Conservation (phyloP, 2,888 invertebrate genomes). For the Craniophora ligustri region DNA sequence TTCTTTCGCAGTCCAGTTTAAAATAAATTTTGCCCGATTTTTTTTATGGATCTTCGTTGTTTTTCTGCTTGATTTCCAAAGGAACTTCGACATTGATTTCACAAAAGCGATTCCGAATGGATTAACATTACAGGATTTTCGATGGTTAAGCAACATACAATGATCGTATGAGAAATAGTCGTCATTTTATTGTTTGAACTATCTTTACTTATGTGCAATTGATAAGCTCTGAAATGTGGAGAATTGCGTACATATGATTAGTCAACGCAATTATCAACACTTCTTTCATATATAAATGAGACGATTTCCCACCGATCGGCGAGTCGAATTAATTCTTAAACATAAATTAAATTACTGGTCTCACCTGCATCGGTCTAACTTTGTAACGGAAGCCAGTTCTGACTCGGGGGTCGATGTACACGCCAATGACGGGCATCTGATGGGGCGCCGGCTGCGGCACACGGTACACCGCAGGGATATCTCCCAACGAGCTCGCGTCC, state of each 20-base stretch:
- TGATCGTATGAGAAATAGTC: constrained; percentile 70
- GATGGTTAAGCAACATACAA: constrained; percentile 83
- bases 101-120: constrained; percentile 74
- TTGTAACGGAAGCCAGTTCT: constrained; percentile 93
- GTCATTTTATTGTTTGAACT: constrained; percentile 15
- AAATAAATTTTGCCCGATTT: constrained; percentile 74
- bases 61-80: constrained; percentile 68
- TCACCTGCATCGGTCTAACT: constrained; percentile 90
- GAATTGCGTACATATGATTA: constrained; percentile 69
- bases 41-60: constrained; percentile 84
- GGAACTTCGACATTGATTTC: constrained; percentile 73
- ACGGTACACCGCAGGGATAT: constrained; percentile 90
- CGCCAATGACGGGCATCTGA: constrained; percentile 92
- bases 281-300: constrained; percentile 59
- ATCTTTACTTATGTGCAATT: constrained; percentile 10
- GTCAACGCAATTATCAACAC: constrained; percentile 80
- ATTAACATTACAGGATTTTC: constrained; percentile 62
- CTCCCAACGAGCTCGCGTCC: constrained; percentile 89
- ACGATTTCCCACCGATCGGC: constrained; percentile 73
- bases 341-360: constrained; percentile 71
- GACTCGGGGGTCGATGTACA: constrained; percentile 92
- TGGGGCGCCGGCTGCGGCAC: constrained; percentile 89
- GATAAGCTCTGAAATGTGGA: constrained; percentile 73
- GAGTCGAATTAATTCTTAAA: constrained; percentile 59
- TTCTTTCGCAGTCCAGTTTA: constrained; percentile 76